phyloP scores from a whole-genome alignment of 2,797 vertebrate genomes.

The Etheostoma nigrum region DNA sequence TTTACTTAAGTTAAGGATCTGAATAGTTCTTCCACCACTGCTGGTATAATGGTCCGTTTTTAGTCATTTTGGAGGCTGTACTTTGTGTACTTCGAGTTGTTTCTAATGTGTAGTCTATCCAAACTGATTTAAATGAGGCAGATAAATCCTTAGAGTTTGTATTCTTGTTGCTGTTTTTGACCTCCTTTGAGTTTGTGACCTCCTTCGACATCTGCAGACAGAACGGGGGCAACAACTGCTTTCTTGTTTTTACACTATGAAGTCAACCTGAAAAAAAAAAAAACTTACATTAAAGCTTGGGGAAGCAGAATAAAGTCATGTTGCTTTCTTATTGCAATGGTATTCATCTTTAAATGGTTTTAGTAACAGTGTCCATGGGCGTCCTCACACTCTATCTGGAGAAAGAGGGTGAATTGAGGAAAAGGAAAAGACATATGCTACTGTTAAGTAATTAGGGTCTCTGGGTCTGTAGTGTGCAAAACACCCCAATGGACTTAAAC shows the following conservation, averaged over 20 bases:
- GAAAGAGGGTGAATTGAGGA: conserved; percentile 11
- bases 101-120: not conserved
- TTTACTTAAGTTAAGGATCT: too few species aligned
- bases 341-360: conserved; percentile 1
- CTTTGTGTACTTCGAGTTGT: not conserved
- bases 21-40: too few species aligned
- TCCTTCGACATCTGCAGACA: conserved; percentile 78
- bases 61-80: not conserved
- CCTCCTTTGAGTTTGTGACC: conserved; percentile 62
- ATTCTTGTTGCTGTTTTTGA: conserved; percentile 50
- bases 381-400: not conserved
- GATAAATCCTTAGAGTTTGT: conserved; percentile 11
- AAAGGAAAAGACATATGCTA: conserved; percentile 10
- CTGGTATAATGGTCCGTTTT: not conserved
- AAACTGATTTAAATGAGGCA: not conserved
- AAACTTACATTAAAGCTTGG: too few species aligned
- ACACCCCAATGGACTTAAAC: not conserved
- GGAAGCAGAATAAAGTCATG: not conserved
- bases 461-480: not conserved
- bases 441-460: not conserved
- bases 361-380: not conserved
- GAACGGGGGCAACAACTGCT: conserved; percentile 59
- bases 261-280: conserved; percentile 6
- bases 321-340: not conserved
- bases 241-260: conserved; percentile 26